Percentiles rank a stretch among this genome's conserved stretches.
phyloP scores from a whole-genome alignment of 2,888 invertebrate species.

The Xestia xanthographa region DNA sequence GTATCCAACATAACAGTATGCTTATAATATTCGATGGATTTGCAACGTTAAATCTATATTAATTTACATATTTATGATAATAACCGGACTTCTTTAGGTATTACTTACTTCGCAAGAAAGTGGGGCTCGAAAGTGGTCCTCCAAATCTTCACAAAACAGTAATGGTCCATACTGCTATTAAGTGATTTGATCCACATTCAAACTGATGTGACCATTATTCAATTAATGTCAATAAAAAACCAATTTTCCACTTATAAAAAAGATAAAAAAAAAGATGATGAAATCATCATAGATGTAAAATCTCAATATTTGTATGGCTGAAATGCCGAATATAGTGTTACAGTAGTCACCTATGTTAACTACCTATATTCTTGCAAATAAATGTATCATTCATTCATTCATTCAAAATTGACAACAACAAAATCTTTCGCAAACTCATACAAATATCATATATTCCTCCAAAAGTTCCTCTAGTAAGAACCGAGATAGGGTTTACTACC shows the following conservation, averaged over 20 bases:
- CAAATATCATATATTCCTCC: neutral
- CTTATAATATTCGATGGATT: neutral
- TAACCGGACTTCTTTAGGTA: neutral
- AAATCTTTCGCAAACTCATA: neutral
- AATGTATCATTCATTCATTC: too few relatives aligned
- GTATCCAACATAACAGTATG: neutral
- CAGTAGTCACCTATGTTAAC: too few relatives aligned
- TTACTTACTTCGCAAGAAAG: neutral
- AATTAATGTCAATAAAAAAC: slow-evolving; percentile 17
- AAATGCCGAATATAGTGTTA: too few relatives aligned
- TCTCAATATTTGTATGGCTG: too few relatives aligned
- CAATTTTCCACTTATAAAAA: slow-evolving; percentile 26
- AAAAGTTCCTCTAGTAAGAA: slow-evolving; percentile 29
- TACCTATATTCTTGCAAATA: too few relatives aligned
- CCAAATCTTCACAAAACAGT: neutral
- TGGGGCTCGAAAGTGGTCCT: neutral
- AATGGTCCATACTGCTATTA: neutral
- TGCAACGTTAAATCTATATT: neutral
- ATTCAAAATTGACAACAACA: slow-evolving; percentile 5
- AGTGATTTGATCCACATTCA: neutral
- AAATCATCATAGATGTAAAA: too few relatives aligned
- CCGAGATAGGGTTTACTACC: slow-evolving; percentile 69
- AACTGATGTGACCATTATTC: slow-evolving; percentile 2
- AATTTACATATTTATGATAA: too few relatives aligned
- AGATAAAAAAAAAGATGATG: too few relatives aligned